Evolutionary conservation across 1,140 invertebrate genomes (phyloP).

Genomic region (Bombus vancouverensis): DNA sequence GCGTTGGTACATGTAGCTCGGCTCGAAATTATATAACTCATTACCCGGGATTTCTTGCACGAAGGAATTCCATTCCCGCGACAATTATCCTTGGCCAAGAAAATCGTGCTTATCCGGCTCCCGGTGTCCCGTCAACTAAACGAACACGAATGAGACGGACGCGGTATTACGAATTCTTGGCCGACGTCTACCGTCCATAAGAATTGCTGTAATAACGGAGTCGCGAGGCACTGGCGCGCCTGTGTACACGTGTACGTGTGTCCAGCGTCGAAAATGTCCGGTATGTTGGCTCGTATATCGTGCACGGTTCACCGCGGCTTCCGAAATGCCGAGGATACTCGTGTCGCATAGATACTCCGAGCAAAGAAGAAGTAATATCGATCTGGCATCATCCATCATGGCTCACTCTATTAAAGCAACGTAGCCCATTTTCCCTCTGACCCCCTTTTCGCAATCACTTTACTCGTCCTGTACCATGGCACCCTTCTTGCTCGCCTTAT

Average conservation of each 20-base stretch:
- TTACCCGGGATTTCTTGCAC: slow-evolving; percentile 51
- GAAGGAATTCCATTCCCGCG: slow-evolving; percentile 51
- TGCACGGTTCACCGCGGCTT: slow-evolving; percentile 43
- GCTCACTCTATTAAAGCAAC: slow-evolving; percentile 74
- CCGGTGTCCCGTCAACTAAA: slow-evolving; percentile 11
- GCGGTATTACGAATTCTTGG: slow-evolving; percentile 53
- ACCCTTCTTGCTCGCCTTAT: slow-evolving; percentile 26
- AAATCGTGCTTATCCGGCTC: slow-evolving; percentile 48
- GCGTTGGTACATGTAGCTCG: slow-evolving; percentile 4
- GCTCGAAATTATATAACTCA: slow-evolving; percentile 59
- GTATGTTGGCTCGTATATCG: slow-evolving; percentile 55
- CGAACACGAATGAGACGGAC: slow-evolving; percentile 26
- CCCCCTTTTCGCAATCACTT: slow-evolving; percentile 72
- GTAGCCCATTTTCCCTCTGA: slow-evolving; percentile 69
- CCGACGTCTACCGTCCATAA: slow-evolving; percentile 46
- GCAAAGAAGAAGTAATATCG: slow-evolving; percentile 70
- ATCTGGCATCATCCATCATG: slow-evolving; percentile 74
- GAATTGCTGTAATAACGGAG: slow-evolving; percentile 63
- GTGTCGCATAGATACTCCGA: slow-evolving; percentile 46
- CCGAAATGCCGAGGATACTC: slow-evolving; percentile 62
- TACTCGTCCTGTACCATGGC: slow-evolving; percentile 60
- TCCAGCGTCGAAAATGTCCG: slow-evolving; percentile 58
- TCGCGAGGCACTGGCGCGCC: not conserved
- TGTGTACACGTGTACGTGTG: slow-evolving; percentile 15
- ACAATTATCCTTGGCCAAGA: slow-evolving; percentile 50